Evolutionary conservation across 2,113 vertebrate genomes (phyloP).

Genomic region (Dinomys branickii): DNA sequence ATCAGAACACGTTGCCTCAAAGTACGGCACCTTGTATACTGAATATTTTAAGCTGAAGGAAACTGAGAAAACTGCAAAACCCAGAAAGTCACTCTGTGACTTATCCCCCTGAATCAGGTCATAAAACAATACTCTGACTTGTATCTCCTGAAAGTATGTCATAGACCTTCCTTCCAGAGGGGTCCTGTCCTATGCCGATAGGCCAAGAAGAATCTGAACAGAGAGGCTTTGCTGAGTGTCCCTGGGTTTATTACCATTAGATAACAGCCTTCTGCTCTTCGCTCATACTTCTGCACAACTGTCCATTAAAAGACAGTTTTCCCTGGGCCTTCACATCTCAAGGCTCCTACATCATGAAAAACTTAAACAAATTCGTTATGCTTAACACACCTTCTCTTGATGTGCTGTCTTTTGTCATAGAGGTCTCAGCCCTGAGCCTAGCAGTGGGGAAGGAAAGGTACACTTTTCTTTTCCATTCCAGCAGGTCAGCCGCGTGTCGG

Average conservation of each 20-base stretch:
- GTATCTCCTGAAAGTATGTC: not conserved
- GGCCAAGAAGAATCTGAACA: not conserved
- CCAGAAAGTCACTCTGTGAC: not conserved
- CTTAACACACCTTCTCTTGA: not conserved
- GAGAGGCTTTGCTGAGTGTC: no score
- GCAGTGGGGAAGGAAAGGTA: no score
- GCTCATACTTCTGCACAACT: not conserved
- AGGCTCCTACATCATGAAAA: not conserved
- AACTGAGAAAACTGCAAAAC: not conserved
- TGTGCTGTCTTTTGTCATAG: not conserved
- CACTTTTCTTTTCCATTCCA: not conserved
- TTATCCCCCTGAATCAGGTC: not conserved
- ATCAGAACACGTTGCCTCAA: not conserved
- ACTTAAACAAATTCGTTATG: not conserved
- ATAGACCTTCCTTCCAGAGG: not conserved
- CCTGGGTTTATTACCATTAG: not conserved
- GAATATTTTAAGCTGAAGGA: not conserved
- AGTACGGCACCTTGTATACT: not conserved
- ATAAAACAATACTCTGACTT: not conserved
- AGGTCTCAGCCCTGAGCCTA: not conserved
- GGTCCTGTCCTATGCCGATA: no score
- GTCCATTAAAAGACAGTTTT: not conserved
- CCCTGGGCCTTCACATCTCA: not conserved
- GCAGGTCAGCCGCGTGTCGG: not conserved
- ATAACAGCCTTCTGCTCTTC: no score